Base-by-base conservation (phyloP, 2,797 vertebrate genomes). In the Thunnus albacares region DNA sequence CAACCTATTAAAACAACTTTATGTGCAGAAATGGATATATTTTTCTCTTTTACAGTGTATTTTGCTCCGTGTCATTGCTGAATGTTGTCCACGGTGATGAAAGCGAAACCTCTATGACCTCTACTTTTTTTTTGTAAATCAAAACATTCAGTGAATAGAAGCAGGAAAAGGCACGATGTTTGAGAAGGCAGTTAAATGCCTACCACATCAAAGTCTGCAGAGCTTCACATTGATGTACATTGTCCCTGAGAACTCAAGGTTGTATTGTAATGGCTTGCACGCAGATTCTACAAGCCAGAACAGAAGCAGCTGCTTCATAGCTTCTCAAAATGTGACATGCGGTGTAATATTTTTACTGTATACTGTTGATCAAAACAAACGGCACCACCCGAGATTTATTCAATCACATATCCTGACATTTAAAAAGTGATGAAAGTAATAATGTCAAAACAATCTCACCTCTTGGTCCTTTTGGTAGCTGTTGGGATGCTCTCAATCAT, bases 141-240 rank as follows among this genome's bases (percentile, higher is more conserved):
- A 41, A 80, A 77, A 75, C 60, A 66, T 82, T 77, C 26, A 81
- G 53, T 47, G 52, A 80, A 64, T 63, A 35, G 75, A 72, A 73
- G 52, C 66, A 64, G 61, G 28, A 80, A 75, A 80, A 78, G 52
- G 67, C 35, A 26, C 64, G 35, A 62, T 33, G 58, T 60, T 82
- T 1, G 0, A 33, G 45, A 59, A 35, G 71, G 38, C 57, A 51
- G 79, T 79, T 83, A 69, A 78, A 83, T 79, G 69, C 45, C 38
- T 0, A 6, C 69, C 49, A 81, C 75, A 83, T 87, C 30, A 82
- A 83, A 72, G 77, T 80, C 47, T 75, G 71, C 56, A 35, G 22
- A 49, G 10, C 24, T 60, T 28, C 63, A 33, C 79, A 85, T 82
- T 77, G 75, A 73, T 64, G 72, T 77, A 20, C 4, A 10, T 61